Conservation (phyloP, 2,113 vertebrate species). For the Etia nguti region DNA sequence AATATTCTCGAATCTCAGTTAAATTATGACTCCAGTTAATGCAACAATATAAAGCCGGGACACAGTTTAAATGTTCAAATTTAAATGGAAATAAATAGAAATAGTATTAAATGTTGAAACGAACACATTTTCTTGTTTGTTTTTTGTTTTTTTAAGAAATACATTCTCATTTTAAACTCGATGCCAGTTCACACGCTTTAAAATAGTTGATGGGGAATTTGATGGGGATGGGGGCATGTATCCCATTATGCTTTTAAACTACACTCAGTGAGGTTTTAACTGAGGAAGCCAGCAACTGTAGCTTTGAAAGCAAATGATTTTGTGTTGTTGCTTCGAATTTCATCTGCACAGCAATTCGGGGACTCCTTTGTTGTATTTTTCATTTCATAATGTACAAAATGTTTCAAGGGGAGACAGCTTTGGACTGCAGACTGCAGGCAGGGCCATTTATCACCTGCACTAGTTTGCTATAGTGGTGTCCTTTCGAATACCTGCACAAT, state of each 20-base stretch:
- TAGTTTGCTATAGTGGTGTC: neutral
- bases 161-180: neutral
- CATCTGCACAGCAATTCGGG: neutral
- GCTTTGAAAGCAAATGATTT: neutral
- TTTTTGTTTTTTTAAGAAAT: neutral
- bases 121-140: neutral
- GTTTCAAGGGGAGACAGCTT: neutral
- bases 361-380: neutral
- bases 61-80: neutral
- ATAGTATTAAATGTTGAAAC: neutral
- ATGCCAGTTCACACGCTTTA: neutral
- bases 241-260: neutral
- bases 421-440: neutral
- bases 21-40: neutral
- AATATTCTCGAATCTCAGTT: neutral
- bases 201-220: no score
- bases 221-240: neutral
- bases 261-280: neutral
- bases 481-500: neutral
- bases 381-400: neutral
- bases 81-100: neutral
- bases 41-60: neutral
- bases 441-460: neutral
- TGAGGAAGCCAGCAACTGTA: neutral
- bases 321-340: neutral